These are phyloP conservation scores for Eleginops maclovinus DNA, from an alignment of 2,113 vertebrate genomes.

Conservation along the genomic window DNA sequence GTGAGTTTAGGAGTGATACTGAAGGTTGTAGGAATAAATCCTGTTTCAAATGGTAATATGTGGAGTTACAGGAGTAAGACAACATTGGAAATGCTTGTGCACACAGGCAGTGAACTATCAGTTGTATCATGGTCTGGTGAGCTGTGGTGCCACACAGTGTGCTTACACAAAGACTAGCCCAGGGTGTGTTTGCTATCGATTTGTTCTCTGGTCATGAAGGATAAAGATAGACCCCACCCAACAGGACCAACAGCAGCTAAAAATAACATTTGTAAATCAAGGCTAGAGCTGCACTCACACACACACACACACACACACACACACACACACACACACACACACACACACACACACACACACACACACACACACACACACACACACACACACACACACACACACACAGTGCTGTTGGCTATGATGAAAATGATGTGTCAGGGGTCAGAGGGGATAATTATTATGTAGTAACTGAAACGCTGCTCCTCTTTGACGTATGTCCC, in stretches of 20 bases:
- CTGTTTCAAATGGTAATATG: neutral
- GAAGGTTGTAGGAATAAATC: neutral
- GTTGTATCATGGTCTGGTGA: constrained; percentile 35
- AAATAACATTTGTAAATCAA: constrained; percentile 73
- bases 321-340: neutral
- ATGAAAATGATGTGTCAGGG: constrained; percentile 32
- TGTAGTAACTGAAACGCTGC: constrained; percentile 10
- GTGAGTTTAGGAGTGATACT: no score
- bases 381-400: neutral
- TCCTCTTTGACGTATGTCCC: constrained; percentile 31
- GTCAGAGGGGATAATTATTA: constrained; percentile 43
- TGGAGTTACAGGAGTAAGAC: neutral
- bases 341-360: constrained; percentile 14
- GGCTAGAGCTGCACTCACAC: constrained; percentile 27
- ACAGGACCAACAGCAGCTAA: constrained; percentile 55
- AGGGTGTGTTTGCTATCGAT: constrained; percentile 67
- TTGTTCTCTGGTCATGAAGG: constrained; percentile 68
- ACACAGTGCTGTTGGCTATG: constrained; percentile 18
- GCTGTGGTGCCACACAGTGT: constrained; percentile 26
- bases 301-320: constrained; percentile 29
- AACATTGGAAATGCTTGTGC: neutral
- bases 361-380: neutral
- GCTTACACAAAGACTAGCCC: constrained; percentile 55
- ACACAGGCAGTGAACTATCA: neutral
- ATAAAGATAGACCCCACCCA: constrained; percentile 76